These are phyloP conservation scores for Eurystomus gularis DNA, from an alignment of 2,113 vertebrate species.

Conservation along the genomic window DNA sequence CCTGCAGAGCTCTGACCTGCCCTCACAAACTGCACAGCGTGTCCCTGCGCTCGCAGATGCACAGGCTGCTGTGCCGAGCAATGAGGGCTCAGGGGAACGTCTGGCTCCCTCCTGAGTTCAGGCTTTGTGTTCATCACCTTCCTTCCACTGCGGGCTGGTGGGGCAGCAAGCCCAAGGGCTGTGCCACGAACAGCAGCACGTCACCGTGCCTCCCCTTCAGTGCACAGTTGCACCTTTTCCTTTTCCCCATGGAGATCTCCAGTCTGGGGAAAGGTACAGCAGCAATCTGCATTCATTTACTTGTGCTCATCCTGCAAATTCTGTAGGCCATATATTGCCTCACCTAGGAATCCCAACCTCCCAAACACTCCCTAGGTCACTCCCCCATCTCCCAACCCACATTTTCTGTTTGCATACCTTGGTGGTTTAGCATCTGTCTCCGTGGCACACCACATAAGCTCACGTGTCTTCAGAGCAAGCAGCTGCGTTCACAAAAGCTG, in stretches of 20 bases:
- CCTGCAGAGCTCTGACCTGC: not conserved
- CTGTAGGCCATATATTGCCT: not conserved
- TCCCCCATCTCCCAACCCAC: not conserved
- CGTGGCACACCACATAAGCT: not conserved
- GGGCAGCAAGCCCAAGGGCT: not conserved
- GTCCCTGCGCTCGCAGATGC: accelerated
- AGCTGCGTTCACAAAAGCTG: not conserved
- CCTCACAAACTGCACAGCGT: accelerated
- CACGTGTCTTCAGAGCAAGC: not conserved
- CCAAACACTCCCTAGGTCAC: not conserved
- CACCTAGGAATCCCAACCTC: not conserved
- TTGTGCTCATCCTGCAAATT: not conserved
- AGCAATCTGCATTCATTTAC: not conserved
- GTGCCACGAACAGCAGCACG: accelerated
- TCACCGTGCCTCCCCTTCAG: accelerated
- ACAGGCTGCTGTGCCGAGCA: accelerated
- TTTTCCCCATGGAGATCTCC: not conserved
- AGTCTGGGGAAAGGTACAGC: not conserved
- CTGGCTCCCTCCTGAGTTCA: not conserved
- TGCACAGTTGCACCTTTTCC: not conserved
- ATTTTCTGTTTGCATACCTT: not conserved
- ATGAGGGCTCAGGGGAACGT: not conserved
- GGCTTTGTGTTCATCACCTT: not conserved
- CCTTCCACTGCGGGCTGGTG: not conserved
- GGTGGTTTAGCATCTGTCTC: not conserved